Base-by-base conservation (phyloP, 2,797 vertebrate species). In the Gadopsis marmoratus region DNA sequence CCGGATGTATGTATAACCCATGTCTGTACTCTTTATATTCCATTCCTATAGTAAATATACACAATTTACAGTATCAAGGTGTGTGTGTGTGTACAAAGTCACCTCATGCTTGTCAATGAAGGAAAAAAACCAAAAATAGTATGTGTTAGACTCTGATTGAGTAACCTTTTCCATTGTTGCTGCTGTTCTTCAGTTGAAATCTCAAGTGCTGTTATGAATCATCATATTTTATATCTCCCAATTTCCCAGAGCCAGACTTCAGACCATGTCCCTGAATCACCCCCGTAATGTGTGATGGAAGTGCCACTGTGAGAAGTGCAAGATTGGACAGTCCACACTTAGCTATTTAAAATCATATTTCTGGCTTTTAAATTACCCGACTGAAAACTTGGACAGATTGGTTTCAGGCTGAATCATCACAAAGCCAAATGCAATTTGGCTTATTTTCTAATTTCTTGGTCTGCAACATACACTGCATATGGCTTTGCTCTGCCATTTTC, bases 371-470 rank as follows among this genome's bases (percentile, higher is more conserved):
- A 85, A 85, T 86, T 56, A 73, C 51, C 64, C 41, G 26, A 62
- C 64, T 88, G 63, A 86, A 78, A 86, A 81, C 56, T 71, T 63
- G 66, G 78, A 81, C 66, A 76, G 68, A 86, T 88, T 88, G 75
- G 64, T 89, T 87, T 87, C 71, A 79, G 74, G 60, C 75, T 84
- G 81, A 88, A 77, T 82, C 75, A 86, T 88, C 72, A 80, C 61
- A 74, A 83, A 90, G 83, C 70, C 79, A 83, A 91, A 88, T 80
- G 83, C 87, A 88, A 79, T 89, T 87, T 82, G 68, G 69, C 78
- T 90, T 88, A 72, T 84, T 87, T 83, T 86, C 69, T 85, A 81
- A 89, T 88, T 91, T 89, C 85, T 81, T 87, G 69, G 26, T 87
- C 78, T 84, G 85, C 82, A 82, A 58, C 71, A 56, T 79, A 73